Conservation (phyloP, 1,140 invertebrate species). For the Cyclina sinensis region DNA sequence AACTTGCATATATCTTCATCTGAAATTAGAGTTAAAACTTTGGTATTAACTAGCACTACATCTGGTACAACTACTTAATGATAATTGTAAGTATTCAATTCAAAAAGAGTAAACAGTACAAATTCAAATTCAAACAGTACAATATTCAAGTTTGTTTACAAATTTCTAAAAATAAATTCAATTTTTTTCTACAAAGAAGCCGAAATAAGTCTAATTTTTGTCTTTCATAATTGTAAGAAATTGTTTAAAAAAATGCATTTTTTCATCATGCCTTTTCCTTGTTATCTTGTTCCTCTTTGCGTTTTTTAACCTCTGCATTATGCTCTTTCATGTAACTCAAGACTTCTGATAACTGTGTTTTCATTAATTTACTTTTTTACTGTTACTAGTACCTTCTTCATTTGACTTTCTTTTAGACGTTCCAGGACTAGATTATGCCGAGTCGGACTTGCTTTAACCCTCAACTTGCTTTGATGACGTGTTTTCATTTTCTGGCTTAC, state of each 20-base stretch:
- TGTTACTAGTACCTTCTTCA: slow-evolving; percentile 9
- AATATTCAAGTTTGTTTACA: slow-evolving; percentile 24
- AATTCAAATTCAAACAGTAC: no score
- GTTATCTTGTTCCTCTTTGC: no score
- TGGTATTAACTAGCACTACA: slow-evolving; percentile 24
- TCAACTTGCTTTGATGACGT: slow-evolving; percentile 8
- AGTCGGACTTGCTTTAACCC: slow-evolving; percentile 12
- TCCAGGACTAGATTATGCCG: slow-evolving; percentile 1
- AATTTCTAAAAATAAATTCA: slow-evolving; percentile 4
- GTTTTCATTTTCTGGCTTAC: slow-evolving; percentile 22
- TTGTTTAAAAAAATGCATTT: no score
- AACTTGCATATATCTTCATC: slow-evolving; percentile 19
- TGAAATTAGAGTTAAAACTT: slow-evolving; percentile 21
- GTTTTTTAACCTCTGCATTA: not conserved
- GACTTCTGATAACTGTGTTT: slow-evolving; percentile 2
- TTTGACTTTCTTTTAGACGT: not conserved
- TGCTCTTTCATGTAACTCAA: slow-evolving; percentile 15
- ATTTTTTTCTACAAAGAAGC: slow-evolving; percentile 8
- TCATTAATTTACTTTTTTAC: slow-evolving; percentile 19
- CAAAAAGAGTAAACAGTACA: not conserved
- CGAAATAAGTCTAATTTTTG: slow-evolving; percentile 16
- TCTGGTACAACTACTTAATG: slow-evolving; percentile 10
- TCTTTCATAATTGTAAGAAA: slow-evolving; percentile 8
- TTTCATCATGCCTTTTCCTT: no score
- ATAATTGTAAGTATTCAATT: slow-evolving; percentile 16